Evolutionary conservation across 2,888 invertebrate species (phyloP), one percentile per base, ranked within the genome.

Genomic region (Scaeva pyrastri): DNA sequence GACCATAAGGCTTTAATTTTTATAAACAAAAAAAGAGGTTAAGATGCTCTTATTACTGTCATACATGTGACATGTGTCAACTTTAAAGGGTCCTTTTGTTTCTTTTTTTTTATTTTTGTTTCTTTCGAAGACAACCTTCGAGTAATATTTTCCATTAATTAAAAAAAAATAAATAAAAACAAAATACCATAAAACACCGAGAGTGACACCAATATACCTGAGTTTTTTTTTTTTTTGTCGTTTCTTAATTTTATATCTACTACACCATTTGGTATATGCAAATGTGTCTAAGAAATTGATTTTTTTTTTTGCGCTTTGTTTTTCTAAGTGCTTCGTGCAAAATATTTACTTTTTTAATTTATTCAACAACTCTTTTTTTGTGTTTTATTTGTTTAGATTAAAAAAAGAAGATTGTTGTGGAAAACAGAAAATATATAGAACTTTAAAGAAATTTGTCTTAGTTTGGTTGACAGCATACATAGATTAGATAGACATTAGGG

Each of bases 121-220:
- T 31, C 1, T 8, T 5, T 4, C 31, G 2, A 31, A 31, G 31
- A 68, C 68, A 62, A 60, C 55, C 68, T 64, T 68, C 68, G 19
- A 79, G 56, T 70, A 70, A 74, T 56, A 31, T 56, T 56, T 48
- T 41, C 23, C 36, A 50, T 74, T 84, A 75, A 84, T 84, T 84
- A 84, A 83, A 70, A 70, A 31, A 48, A 36, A 16, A 36, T 19
- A 77, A 56, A 36, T 10, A 68, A 78, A 62, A 16, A 48, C 43
- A 55, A 36, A 5, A 36, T 12, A 23, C 11, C 12, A 39, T 74
- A 31, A 11, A 70, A 60, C 68, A 60, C 50, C 43, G 43, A 41
- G 21, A 58, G 12, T 78, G 78, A 36, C 78, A 72, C 77, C 71
- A 82, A 81, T 76, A 55, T 55, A 58, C 60, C 45, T 10, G 39